Conservation (phyloP, 1,140 invertebrate genomes). For the Xylocopa sonorina region DNA sequence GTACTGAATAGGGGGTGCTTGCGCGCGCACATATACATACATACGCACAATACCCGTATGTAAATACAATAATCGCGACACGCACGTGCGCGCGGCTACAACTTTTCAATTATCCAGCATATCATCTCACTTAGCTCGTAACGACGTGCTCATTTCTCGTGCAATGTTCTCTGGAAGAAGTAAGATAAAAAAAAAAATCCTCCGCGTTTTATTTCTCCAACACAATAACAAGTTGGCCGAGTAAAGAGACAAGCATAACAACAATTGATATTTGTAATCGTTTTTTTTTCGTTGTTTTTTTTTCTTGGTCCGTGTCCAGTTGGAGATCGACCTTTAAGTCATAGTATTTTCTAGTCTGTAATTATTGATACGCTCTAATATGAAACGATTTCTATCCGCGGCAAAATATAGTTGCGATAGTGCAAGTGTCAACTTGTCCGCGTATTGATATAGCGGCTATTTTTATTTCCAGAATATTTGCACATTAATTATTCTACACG, state of each 20-base stretch:
- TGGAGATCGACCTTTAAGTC: neutral
- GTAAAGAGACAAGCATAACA: neutral
- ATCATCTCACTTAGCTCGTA: conserved; percentile 5
- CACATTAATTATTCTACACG: neutral
- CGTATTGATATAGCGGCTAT: neutral
- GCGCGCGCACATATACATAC: neutral
- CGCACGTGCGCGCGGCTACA: neutral
- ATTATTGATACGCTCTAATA: conserved; percentile 18
- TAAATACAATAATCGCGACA: neutral
- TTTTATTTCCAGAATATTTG: neutral
- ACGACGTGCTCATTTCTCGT: conserved; percentile 4
- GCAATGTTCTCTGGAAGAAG: conserved; percentile 6
- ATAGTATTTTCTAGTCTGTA: neutral
- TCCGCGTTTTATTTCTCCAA: neutral
- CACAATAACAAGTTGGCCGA: neutral
- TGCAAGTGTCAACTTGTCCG: neutral
- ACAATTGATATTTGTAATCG: neutral
- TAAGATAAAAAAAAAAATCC: neutral
- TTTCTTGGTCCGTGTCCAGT: neutral
- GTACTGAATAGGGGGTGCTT: neutral
- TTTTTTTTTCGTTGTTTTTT: neutral
- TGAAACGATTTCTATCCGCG: neutral
- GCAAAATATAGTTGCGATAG: neutral
- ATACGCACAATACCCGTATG: neutral
- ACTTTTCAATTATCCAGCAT: conserved; percentile 9